Base-by-base conservation (phyloP, 2,797 vertebrate genomes). In the Sebastes matsubarae region DNA sequence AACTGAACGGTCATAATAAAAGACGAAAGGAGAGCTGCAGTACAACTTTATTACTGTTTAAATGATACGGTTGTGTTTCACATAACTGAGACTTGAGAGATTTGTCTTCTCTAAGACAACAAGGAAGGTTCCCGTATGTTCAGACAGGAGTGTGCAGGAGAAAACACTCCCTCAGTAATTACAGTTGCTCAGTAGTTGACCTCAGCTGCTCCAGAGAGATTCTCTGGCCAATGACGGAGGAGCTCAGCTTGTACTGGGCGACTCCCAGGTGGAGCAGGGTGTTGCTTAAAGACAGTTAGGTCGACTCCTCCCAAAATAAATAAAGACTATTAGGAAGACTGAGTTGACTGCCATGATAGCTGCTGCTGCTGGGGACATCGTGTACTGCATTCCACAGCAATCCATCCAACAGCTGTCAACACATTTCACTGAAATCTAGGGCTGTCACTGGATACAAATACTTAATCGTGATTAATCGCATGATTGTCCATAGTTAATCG, bases 161-260 rank as follows among this genome's bases (percentile, higher is more conserved):
- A 82, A 83, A 90, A 83, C 84, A 90, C 81, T 79, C 81, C 80
- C 73, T 83, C 8, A 2, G 57, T 86, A 89, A 88, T 90, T 82
- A 85, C 77, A 86, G 66, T 14, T 34, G 72, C 78, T 85, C 66
- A 76, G 38, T 30, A 58, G 68, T 86, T 86, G 77, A 79, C 83
- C 71, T 80, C 63, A 74, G 20, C 46, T 81, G 67, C 70, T 71
- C 72, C 57, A 13, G 29, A 72, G 75, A 8, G 73, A 29, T n/a
- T 74, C 27, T 36, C 38, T 61, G 36, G 58, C 74, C 79, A 85
- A 61, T 81, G 72, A 67, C 36, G 76, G 77, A 79, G 34, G 29
- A 52, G 50, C 64, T 57, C n/a, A 64, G 60, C 61, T 38, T 65
- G 18, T 32, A 18, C 18, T 29, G 72, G 77, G 67, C 13, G 8